phyloP scores from a whole-genome alignment of 1,140 invertebrate species.

The Solenopsis invicta region DNA sequence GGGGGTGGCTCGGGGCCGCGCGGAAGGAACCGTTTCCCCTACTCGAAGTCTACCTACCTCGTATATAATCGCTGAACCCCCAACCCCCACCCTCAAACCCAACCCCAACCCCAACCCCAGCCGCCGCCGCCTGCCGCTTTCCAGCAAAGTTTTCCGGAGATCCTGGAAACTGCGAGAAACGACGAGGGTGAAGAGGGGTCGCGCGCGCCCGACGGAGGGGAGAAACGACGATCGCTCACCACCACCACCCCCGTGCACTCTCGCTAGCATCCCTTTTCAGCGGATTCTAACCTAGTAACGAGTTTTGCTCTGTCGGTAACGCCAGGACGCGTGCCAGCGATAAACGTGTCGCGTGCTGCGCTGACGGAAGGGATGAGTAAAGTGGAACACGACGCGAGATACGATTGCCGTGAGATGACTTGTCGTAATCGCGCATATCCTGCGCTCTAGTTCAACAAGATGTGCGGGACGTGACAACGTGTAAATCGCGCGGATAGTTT shows the following conservation, averaged over 20 bases:
- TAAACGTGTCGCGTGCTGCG: constrained; percentile 75
- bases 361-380: constrained; percentile 73
- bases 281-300: constrained; percentile 78
- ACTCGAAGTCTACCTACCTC: constrained; percentile 68
- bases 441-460: constrained; percentile 28
- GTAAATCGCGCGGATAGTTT: constrained; percentile 55
- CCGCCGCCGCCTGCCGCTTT: constrained; percentile 74
- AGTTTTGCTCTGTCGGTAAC: constrained; percentile 77
- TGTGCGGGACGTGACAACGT: constrained; percentile 47
- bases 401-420: constrained; percentile 39
- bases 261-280: constrained; percentile 74
- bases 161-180: constrained; percentile 73
- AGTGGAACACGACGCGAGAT: constrained; percentile 63
- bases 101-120: constrained; percentile 64
- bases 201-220: constrained; percentile 66
- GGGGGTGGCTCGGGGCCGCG: constrained; percentile 17
- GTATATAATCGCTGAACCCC: constrained; percentile 71
- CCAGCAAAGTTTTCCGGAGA: constrained; percentile 80
- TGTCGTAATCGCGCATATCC: constrained; percentile 15
- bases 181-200: constrained; percentile 46
- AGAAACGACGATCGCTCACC: constrained; percentile 72
- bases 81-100: constrained; percentile 54
- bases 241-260: constrained; percentile 62
- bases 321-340: constrained; percentile 73
- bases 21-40: constrained; percentile 68